Evolutionary conservation across 64 coral and sea anemone genomes (phyloP).

Genomic region (Actinia tenebrosa): DNA sequence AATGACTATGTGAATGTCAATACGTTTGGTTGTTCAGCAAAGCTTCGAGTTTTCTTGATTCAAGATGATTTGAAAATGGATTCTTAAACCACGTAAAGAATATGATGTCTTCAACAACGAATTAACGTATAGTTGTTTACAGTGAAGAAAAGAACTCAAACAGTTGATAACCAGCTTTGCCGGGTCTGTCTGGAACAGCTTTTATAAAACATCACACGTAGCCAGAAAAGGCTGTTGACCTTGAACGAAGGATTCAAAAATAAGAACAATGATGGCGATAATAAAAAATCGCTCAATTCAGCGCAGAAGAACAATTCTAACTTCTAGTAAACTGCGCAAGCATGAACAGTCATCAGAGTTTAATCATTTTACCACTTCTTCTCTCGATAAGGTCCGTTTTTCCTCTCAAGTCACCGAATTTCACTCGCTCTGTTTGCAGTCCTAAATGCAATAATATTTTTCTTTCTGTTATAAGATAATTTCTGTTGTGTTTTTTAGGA

Average conservation of each 20-base stretch:
- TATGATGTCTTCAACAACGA: background rate
- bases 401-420: background rate
- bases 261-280: slow-evolving; percentile 4
- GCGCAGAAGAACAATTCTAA: background rate
- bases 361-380: background rate
- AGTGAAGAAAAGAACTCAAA: background rate
- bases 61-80: background rate
- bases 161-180: background rate
- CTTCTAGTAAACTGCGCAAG: background rate
- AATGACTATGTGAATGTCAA: background rate
- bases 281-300: background rate
- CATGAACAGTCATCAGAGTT: background rate
- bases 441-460: background rate
- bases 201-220: too few species aligned
- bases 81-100: background rate
- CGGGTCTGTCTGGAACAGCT: background rate
- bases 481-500: slow-evolving; percentile 1
- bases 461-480: background rate
- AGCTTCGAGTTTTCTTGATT: background rate
- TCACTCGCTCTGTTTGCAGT: background rate
- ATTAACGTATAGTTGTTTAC: background rate
- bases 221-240: background rate
- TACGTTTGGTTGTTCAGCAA: background rate
- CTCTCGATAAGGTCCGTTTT: background rate
- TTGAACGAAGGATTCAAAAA: background rate